A percentile compares a stretch with the other conserved stretches of the same genome.
These are phyloP conservation scores for Tromatobia lineatoria DNA, from an alignment of 2,888 invertebrate genomes.

Conservation along the genomic window DNA sequence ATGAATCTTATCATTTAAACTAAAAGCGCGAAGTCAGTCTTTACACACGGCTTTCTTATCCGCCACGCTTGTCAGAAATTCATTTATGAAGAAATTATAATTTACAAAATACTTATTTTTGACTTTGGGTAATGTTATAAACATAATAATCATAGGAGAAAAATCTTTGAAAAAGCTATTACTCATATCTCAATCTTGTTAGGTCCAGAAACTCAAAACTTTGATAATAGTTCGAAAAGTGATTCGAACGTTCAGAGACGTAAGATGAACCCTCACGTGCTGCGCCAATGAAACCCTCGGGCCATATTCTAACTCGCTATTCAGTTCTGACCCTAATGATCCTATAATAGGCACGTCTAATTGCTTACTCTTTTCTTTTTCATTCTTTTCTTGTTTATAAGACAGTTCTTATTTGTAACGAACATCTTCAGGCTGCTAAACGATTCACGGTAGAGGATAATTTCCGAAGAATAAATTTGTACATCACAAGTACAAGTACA, in stretches of 20 bases:
- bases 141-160: no score
- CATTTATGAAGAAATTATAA: no score
- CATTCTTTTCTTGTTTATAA: neutral
- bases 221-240: no score
- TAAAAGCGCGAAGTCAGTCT: neutral
- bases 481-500: constrained; percentile 47
- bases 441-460: neutral
- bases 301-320: constrained; percentile 2
- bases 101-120: no score
- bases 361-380: neutral
- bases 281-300: constrained; percentile 6
- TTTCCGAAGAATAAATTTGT: neutral
- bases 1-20: neutral
- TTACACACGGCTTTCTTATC: neutral
- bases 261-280: constrained; percentile 2
- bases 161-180: no score
- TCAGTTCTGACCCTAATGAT: constrained; percentile 74
- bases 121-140: no score
- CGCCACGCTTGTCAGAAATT: no score
- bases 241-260: neutral
- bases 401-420: neutral
- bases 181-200: no score
- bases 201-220: neutral
- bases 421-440: neutral
- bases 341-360: constrained; percentile 76